These are phyloP conservation scores for Pheosia gnoma DNA, from an alignment of 2,888 invertebrate genomes.

Conservation along the genomic window DNA sequence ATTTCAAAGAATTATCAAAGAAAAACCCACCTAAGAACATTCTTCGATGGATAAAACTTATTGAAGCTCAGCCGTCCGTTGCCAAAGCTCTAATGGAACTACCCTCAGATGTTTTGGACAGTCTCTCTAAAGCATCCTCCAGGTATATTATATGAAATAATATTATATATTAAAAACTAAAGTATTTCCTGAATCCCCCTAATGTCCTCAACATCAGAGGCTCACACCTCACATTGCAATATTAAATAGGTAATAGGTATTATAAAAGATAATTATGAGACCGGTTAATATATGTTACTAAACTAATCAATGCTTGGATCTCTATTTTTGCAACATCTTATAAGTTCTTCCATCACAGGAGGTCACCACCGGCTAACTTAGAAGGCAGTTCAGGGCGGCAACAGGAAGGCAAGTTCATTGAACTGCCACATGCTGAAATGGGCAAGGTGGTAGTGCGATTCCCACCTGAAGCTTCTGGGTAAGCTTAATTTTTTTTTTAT, in stretches of 20 bases:
- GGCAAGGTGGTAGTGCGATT: conserved; percentile 99
- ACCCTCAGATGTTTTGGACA: conserved; percentile 78
- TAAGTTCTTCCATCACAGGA: conserved; percentile 48
- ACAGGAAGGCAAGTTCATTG: conserved; percentile 98
- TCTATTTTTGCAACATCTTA: not conserved
- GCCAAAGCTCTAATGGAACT: conserved; percentile 81
- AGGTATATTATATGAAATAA: conserved; percentile 45
- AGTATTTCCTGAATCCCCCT: no score
- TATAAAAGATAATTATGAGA: no score
- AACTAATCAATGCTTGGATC: no score
- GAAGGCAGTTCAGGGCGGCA: conserved; percentile 81
- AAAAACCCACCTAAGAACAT: conserved; percentile 84
- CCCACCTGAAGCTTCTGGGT: conserved; percentile 99
- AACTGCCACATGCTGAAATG: conserved; percentile 97
- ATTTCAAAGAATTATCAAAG: conserved; percentile 65
- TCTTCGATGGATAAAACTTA: conserved; percentile 87
- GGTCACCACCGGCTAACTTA: conserved; percentile 59
- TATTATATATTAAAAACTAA: no score
- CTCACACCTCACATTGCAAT: no score
- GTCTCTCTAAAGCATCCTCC: conserved; percentile 54
- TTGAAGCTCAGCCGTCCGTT: conserved; percentile 85
- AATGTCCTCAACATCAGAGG: no score
- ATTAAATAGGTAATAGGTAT: no score
- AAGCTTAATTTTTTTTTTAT: conserved; percentile 29
- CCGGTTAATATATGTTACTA: no score